phyloP scores from a whole-genome alignment of 1,140 invertebrate genomes.

The Drosophila tropicalis region DNA sequence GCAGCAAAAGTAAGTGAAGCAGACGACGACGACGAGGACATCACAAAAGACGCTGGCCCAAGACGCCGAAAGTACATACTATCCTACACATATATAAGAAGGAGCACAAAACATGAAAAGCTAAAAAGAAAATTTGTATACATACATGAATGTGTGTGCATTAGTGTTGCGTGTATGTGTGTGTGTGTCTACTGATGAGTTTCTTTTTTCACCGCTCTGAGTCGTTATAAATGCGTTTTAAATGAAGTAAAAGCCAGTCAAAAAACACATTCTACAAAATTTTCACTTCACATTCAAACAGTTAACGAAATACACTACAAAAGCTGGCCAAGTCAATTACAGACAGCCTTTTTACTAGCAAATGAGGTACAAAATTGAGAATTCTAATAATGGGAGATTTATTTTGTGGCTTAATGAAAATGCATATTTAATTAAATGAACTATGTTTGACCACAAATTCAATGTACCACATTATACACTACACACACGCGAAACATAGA shows the following conservation, averaged over 20 bases:
- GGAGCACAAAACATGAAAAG: slow-evolving; percentile 73
- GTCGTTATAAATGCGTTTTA: slow-evolving; percentile 81
- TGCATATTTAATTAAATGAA: too few relatives aligned
- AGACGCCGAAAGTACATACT: slow-evolving; percentile 30
- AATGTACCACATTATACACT: slow-evolving; percentile 32
- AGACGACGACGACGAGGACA: slow-evolving; percentile 54
- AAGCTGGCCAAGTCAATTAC: neutral
- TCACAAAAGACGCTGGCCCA: slow-evolving; percentile 63
- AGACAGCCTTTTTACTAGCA: too few relatives aligned
- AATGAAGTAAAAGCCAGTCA: slow-evolving; percentile 79
- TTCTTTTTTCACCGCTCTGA: slow-evolving; percentile 65
- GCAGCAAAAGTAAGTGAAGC: slow-evolving; percentile 71
- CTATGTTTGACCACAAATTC: neutral
- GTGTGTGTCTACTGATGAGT: slow-evolving; percentile 64
- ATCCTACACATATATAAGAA: neutral
- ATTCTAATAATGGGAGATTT: too few relatives aligned
- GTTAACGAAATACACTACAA: slow-evolving; percentile 23
- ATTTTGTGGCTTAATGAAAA: too few relatives aligned
- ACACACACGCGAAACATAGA: slow-evolving; percentile 36
- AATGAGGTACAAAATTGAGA: too few relatives aligned
- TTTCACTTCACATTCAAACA: neutral
- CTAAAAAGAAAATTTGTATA: slow-evolving; percentile 81
- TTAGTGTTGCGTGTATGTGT: slow-evolving; percentile 44
- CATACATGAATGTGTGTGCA: slow-evolving; percentile 50
- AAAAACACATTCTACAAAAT: slow-evolving; percentile 38